Base-by-base conservation (phyloP, 2,888 invertebrate genomes). In the Limnephilus rhombicus region DNA sequence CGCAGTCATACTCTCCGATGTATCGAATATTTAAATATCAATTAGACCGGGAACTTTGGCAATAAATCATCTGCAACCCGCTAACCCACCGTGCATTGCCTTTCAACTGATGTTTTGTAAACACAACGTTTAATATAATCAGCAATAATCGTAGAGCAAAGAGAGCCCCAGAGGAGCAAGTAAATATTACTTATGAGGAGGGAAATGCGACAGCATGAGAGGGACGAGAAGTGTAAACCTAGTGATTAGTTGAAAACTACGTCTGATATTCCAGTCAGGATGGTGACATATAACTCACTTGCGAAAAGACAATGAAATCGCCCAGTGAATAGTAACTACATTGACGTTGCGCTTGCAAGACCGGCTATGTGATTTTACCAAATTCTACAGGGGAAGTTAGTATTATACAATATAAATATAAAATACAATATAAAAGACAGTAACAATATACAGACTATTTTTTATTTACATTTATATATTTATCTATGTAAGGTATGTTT, bases 11-110 rank as follows among this genome's bases (percentile, higher is more conserved):
- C 85, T 90, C 83, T 45, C 37, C 85, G 86, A 90, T 90, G 91
- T 93, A 93, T 93, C 88, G 91, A 93, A 92, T 90, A 92, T 91
- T 93, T 91, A 93, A 93, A 92, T 93, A 93, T 92, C 92, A 93
- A 92, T 93, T 92, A 93, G 90, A 92, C 85, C 29, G 86, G 49
- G 91, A 92, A 93, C 90, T 93, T 92, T 81, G 85, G 87, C 88
- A 24, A 92, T 93, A 93, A 93, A 93, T 93, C 93, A 93, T 80
- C 31, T 34, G 53, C 41, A 86, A n/a, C 83, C 49, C n/a, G 37
- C 85, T 87, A 81, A 24, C 18, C n/a, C 82, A n/a, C 90, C 88
- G 80, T 92, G 92, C 86, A 53, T 45, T 45, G 41, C 11, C 29
- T 45, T 68, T 82, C 81, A 83, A 37, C 83, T 83, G 83, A 41